Conservation (phyloP, 2,113 vertebrate genomes). For the Hydropotes inermis region DNA sequence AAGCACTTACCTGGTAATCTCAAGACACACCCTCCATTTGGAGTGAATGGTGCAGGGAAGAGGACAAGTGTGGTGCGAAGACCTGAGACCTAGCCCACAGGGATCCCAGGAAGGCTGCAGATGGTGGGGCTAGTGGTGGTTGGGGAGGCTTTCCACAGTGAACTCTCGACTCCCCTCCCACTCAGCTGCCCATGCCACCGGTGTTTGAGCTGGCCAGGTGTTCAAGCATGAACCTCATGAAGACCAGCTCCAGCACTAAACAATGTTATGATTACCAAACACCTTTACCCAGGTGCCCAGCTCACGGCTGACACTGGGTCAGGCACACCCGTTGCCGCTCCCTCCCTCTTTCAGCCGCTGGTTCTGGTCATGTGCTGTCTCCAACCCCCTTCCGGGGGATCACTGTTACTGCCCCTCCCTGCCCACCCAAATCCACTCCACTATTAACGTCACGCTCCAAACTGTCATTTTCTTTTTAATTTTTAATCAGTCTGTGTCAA, state of each 20-base stretch:
- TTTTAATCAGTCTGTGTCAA: constrained; percentile 58
- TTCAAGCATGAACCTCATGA: accelerated
- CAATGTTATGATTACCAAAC: accelerated
- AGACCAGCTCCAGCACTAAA: not conserved
- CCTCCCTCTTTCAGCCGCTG: not conserved
- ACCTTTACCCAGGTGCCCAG: accelerated
- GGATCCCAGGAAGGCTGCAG: not conserved
- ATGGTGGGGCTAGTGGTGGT: not conserved
- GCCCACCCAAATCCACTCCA: not conserved
- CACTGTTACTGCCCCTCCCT: not conserved
- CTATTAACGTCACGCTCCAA: not conserved
- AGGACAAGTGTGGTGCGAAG: accelerated
- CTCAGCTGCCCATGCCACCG: accelerated
- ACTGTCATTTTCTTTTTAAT: constrained; percentile 23
- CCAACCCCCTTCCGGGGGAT: accelerated
- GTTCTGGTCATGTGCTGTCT: accelerated
- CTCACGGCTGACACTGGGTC: accelerated
- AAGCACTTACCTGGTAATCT: not conserved
- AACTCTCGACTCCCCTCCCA: accelerated
- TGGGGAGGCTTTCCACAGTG: not conserved
- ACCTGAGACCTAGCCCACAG: not conserved
- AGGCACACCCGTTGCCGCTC: accelerated
- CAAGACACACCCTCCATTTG: accelerated
- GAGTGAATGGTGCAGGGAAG: accelerated
- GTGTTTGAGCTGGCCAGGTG: accelerated